These are phyloP conservation scores for Axinella damicornis DNA, from an alignment of 37 sponge, comb jelly and placozoan genomes.

Conservation along the genomic window DNA sequence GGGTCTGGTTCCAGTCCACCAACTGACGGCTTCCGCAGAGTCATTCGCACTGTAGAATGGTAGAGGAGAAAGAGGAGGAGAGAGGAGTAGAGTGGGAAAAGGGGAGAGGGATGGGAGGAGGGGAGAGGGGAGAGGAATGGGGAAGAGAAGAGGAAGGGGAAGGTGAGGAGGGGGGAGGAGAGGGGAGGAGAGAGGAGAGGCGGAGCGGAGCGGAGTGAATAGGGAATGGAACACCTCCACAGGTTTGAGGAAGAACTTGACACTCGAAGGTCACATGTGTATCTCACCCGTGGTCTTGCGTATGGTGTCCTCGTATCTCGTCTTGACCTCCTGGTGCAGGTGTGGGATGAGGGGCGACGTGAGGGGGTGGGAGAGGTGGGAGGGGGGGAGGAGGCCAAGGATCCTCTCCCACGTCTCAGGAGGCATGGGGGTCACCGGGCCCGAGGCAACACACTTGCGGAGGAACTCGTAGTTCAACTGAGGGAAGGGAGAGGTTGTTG, in stretches of 20 bases:
- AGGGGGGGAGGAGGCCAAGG: conserved; percentile 46
- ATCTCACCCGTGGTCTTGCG: conserved; percentile 66
- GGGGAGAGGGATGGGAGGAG: no score
- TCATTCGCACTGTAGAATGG: conserved; percentile 60
- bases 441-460: conserved; percentile 81
- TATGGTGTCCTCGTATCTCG: conserved; percentile 74
- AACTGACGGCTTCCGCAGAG: conserved; percentile 78
- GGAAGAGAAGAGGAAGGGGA: no score
- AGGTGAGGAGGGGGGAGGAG: no score
- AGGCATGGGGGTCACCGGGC: conserved; percentile 87
- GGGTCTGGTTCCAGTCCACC: conserved; percentile 71
- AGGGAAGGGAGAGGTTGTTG: background rate
- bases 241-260: no score
- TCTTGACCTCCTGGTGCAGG: conserved; percentile 58
- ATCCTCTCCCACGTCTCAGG: conserved; percentile 77
- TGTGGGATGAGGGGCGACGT: conserved; percentile 17
- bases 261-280: background rate
- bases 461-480: conserved; percentile 93
- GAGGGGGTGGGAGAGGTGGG: conserved; percentile 26
- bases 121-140: no score
- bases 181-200: no score
- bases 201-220: no score
- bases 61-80: no score
- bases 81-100: no score
- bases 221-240: no score